Evolutionary conservation across 2,113 vertebrate genomes (phyloP), one percentile per base, ranked within the genome.

Genomic region (Toxotes chatareus): DNA sequence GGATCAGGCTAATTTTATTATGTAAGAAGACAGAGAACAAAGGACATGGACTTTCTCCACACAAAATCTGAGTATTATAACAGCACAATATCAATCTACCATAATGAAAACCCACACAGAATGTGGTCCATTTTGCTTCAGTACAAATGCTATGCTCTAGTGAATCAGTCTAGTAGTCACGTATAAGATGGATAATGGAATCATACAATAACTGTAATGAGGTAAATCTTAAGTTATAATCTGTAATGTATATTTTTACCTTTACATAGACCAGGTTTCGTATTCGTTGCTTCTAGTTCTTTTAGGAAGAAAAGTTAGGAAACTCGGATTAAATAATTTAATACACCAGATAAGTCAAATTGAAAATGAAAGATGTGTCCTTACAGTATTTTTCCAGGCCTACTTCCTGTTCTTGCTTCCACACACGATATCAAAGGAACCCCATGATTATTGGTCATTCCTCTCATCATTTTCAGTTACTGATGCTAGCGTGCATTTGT

Each of bases 381-480:
- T 44, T 13, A 4, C 1, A 40, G 5, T 62, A 31, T 66, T 47
- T 27, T 65, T 31, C n/a, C 13, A 21, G n/a, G 21, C 17, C 10
- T 17, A 14, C 9, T 27, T 27, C 27, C 27, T 62, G 16, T 17
- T 46, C n/a, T 51, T 57, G 1, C 14, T 60, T 8, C 55, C 14
- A 7, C 23, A 34, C 8, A 6, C 69, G 60, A 51, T 36, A 38
- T 36, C 31, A 47, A n/a, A 46, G 27, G 32, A 71, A 64, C 10
- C 67, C 42, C 4, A 7, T 64, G 51, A 42, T 47, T 32, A 51
- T 59, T 27, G 8, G 21, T 78, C 40, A 67, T 36, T n/a, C 51
- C 57, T 14, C 1, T 71, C 47, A 2, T 78, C 78, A 83, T 76
- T 81, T 86, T 70, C 86, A 71, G 88, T 84, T 83, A 88, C 66